phyloP scores from a whole-genome alignment of 2,888 invertebrate genomes.

The Spodoptera exigua region DNA sequence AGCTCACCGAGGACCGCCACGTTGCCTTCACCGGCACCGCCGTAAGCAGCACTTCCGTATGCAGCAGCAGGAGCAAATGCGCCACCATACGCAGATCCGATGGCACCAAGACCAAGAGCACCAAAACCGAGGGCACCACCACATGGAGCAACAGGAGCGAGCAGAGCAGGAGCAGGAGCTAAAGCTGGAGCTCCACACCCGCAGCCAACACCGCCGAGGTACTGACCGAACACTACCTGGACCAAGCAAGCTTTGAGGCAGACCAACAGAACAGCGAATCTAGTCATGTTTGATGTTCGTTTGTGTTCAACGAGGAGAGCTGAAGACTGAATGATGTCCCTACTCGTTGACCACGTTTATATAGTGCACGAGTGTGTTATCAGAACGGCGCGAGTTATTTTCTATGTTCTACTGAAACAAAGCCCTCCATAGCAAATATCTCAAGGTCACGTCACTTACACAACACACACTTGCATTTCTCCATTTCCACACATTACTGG shows the following conservation, averaged over 20 bases:
- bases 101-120: too few relatives aligned
- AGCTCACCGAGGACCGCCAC: constrained; percentile 4
- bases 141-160: too few relatives aligned
- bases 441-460: constrained; percentile 1
- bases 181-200: too few relatives aligned
- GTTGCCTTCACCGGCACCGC: constrained; percentile 4
- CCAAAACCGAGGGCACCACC: too few relatives aligned
- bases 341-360: constrained; percentile 1
- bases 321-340: constrained; percentile 3
- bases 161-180: too few relatives aligned
- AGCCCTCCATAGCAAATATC: background rate
- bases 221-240: too few relatives aligned
- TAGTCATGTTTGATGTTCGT: too few relatives aligned
- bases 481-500: background rate
- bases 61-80: constrained; percentile 56
- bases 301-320: too few relatives aligned
- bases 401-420: background rate
- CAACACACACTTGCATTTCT: background rate
- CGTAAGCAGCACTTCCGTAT: constrained; percentile 11
- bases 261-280: too few relatives aligned
- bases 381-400: background rate
- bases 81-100: constrained; percentile 30
- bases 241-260: too few relatives aligned
- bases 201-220: too few relatives aligned
- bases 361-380: constrained; percentile 6